Conservation (phyloP, 2,888 invertebrate species). For the Helleia helle region DNA sequence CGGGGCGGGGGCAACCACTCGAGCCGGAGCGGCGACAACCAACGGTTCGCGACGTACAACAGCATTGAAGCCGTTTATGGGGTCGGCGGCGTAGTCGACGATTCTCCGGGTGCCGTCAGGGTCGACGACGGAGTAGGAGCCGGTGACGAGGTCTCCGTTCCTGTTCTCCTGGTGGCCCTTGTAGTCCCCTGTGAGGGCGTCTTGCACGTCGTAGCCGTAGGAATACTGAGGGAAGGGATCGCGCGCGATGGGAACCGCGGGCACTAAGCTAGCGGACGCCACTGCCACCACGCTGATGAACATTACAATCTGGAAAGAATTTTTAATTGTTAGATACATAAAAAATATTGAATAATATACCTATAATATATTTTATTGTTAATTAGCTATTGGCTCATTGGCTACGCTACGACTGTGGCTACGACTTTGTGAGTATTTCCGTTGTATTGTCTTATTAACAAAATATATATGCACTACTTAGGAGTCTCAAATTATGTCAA, state of each 20-base stretch:
- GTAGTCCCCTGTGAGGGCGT: conserved; percentile 73
- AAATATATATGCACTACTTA: too few relatives aligned
- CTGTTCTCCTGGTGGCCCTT: conserved; percentile 73
- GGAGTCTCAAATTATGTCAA: too few relatives aligned
- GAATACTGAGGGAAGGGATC: conserved; percentile 71
- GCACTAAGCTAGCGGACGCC: conserved; percentile 48
- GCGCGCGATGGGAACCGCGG: conserved; percentile 45
- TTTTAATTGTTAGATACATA: too few relatives aligned
- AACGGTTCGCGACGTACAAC: conserved; percentile 71
- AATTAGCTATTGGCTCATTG: too few relatives aligned
- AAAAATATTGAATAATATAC: too few relatives aligned
- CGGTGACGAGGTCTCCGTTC: conserved; percentile 72
- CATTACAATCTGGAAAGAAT: conserved; percentile 57
- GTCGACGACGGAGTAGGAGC: conserved; percentile 70
- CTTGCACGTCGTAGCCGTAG: conserved; percentile 74
- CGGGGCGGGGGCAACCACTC: conserved; percentile 36
- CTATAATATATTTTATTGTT: too few relatives aligned
- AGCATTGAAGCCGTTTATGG: conserved; percentile 73
- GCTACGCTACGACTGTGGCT: too few relatives aligned
- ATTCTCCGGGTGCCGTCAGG: conserved; percentile 72
- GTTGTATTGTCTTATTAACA: too few relatives aligned
- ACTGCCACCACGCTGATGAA: conserved; percentile 56
- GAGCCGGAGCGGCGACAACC: conserved; percentile 33
- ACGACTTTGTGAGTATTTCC: too few relatives aligned
- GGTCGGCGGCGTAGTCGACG: conserved; percentile 72